Percentiles rank a stretch among this genome's conserved stretches.
Evolutionary conservation across 2,888 invertebrate species (phyloP).

Genomic region (Nymphalis urticae): DNA sequence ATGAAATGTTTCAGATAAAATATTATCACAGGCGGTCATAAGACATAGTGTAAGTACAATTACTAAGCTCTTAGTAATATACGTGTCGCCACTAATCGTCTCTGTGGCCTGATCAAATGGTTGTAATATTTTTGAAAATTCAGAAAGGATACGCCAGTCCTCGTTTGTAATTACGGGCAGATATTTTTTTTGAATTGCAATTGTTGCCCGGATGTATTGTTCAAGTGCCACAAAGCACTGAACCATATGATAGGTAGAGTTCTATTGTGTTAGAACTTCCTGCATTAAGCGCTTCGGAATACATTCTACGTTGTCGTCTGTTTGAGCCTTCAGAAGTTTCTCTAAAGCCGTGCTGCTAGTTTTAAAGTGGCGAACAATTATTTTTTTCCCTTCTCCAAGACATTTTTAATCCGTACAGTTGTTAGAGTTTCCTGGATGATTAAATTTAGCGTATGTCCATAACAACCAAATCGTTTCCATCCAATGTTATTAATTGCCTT

Average conservation of each 20-base stretch:
- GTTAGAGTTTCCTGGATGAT: background rate
- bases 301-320: constrained; percentile 9
- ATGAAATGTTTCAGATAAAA: constrained; percentile 18
- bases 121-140: too few species aligned
- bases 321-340: constrained; percentile 34
- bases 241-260: constrained; percentile 42
- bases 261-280: constrained; percentile 44
- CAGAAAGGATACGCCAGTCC: too few species aligned
- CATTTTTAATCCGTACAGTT: background rate
- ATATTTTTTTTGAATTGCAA: too few species aligned
- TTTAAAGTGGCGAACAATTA: constrained; percentile 12
- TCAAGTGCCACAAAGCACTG: constrained; percentile 41
- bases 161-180: too few species aligned
- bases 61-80: constrained; percentile 41
- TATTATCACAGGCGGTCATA: constrained; percentile 34
- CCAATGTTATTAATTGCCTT: constrained; percentile 3
- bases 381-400: constrained; percentile 1
- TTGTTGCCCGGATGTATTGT: too few species aligned
- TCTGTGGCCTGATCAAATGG: too few species aligned
- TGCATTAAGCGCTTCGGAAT: constrained; percentile 38
- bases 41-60: constrained; percentile 42
- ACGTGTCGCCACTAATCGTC: constrained; percentile 42
- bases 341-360: constrained; percentile 33
- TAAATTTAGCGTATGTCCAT: constrained; percentile 2
- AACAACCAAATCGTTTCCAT: constrained; percentile 11